Percentiles rank a stretch among this genome's conserved stretches.
phyloP scores from a whole-genome alignment of 2,113 vertebrate species.

The Dasyurus viverrinus region DNA sequence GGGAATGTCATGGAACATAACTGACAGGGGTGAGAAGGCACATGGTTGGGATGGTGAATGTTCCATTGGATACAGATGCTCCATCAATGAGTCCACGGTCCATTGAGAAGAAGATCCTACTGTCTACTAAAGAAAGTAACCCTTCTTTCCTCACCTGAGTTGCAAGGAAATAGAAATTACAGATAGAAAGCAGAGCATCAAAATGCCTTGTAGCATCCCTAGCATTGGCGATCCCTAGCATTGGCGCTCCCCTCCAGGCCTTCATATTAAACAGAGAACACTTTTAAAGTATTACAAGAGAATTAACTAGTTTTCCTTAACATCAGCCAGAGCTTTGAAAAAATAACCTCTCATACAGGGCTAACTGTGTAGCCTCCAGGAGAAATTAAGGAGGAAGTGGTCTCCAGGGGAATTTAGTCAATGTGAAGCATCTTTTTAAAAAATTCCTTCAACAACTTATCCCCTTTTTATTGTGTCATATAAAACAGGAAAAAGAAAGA shows the following conservation, averaged over 20 bases:
- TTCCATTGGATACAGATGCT: not conserved
- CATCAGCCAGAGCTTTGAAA: conserved; percentile 13
- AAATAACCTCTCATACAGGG: not conserved
- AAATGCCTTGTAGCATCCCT: not conserved
- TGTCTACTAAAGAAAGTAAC: conserved; percentile 32
- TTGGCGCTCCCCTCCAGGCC: not conserved
- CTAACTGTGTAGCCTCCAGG: not conserved
- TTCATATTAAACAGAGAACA: conserved; percentile 14
- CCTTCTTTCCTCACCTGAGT: not conserved
- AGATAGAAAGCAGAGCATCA: conserved; percentile 13
- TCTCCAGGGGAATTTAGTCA: not conserved
- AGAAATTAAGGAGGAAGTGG: not conserved
- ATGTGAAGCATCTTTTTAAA: not conserved
- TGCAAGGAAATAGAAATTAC: not conserved
- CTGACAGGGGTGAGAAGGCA: not conserved
- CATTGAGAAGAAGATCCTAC: not conserved
- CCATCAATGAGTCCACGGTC: not conserved
- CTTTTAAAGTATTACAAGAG: not conserved
- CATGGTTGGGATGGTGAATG: not conserved
- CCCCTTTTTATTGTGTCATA: not conserved
- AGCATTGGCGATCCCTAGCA: not conserved
- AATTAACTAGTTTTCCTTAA: not conserved
- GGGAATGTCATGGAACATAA: not conserved
- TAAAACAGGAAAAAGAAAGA: conserved; percentile 13
- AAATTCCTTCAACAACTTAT: not conserved